Evolutionary conservation across 1,140 invertebrate species (phyloP).

Genomic region (Drosophila cardini): DNA sequence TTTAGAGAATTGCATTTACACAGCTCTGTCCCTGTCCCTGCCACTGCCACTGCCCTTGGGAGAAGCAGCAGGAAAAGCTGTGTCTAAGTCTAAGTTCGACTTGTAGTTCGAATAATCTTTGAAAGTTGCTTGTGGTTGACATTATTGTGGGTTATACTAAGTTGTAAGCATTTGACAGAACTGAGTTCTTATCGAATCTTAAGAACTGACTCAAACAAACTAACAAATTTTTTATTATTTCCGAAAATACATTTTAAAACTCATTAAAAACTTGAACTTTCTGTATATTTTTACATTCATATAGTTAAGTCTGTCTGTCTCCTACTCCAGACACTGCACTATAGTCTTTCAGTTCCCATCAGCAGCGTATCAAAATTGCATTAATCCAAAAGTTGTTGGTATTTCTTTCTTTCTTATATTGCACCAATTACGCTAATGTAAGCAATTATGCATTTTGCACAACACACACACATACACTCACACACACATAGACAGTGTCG

Average conservation of each 20-base stretch:
- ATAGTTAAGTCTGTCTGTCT: too few species aligned
- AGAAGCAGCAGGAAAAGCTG: too few species aligned
- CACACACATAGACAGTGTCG: slow-evolving; percentile 4
- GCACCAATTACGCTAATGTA: slow-evolving; percentile 79
- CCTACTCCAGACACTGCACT: too few species aligned
- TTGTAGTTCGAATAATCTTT: not conserved
- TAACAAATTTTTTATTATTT: too few species aligned
- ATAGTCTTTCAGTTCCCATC: slow-evolving; percentile 1
- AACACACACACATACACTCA: slow-evolving; percentile 21
- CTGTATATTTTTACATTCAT: too few species aligned
- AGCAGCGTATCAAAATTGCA: slow-evolving; percentile 46
- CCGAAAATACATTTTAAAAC: not conserved
- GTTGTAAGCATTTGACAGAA: not conserved
- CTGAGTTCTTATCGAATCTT: too few species aligned
- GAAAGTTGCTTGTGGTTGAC: slow-evolving; percentile 9
- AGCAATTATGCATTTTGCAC: slow-evolving; percentile 77
- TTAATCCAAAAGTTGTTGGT: slow-evolving; percentile 36
- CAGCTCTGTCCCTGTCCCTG: not conserved
- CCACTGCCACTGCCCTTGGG: too few species aligned
- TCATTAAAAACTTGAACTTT: slow-evolving; percentile 19
- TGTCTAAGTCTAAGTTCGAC: not conserved
- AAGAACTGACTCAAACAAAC: too few species aligned
- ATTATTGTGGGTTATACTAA: slow-evolving; percentile 1
- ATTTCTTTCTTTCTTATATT: slow-evolving; percentile 6
- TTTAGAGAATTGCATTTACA: slow-evolving; percentile 53